Evolutionary conservation across 2,113 vertebrate species (phyloP).

Genomic region (Ophiodon elongatus): DNA sequence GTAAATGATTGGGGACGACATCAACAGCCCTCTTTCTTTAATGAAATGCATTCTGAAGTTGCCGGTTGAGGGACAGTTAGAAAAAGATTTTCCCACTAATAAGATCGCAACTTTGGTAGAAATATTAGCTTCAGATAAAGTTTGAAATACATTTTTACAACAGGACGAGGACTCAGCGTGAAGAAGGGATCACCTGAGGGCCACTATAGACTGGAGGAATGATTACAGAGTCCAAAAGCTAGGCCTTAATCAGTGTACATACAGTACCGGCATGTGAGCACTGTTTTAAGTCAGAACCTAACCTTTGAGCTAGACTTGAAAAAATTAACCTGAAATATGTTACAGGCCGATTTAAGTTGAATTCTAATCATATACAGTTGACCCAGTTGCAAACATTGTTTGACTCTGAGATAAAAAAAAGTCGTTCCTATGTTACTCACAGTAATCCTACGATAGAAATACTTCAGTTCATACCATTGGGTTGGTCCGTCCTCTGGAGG

Average conservation of each 20-base stretch:
- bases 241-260: not conserved
- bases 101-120: too few species aligned
- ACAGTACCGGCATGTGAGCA: not conserved
- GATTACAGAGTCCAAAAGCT: not conserved
- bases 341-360: not conserved
- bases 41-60: not conserved
- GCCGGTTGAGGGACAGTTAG: not conserved
- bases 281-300: not conserved
- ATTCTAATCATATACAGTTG: not conserved
- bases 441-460: not conserved
- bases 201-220: not conserved
- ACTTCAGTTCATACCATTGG: not conserved
- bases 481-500: not conserved
- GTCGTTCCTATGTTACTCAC: too few species aligned
- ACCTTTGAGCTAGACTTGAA: not conserved
- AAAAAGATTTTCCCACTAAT: too few species aligned
- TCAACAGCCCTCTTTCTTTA: not conserved
- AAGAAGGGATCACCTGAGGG: not conserved
- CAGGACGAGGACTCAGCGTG: not conserved
- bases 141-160: too few species aligned
- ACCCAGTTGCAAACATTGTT: not conserved
- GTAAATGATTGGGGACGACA: not conserved
- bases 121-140: too few species aligned
- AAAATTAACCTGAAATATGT: not conserved
- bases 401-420: too few species aligned